phyloP scores from a whole-genome alignment of 2,888 invertebrate genomes.

The Lagria hirta region DNA sequence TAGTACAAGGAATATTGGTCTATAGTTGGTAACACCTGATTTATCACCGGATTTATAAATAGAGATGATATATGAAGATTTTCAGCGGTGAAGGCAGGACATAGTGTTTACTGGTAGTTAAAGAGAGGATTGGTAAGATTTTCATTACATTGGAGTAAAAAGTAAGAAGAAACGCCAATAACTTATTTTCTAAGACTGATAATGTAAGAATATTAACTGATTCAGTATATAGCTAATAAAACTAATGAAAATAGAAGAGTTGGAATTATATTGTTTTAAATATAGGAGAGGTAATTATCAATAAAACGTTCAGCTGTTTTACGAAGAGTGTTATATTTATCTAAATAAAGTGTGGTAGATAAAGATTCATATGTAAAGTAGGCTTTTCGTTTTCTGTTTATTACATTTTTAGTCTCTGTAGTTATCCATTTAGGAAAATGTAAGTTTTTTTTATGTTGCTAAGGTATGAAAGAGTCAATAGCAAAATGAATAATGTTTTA shows the following conservation, averaged over 20 bases:
- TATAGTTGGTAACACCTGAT: too few relatives aligned
- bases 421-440: neutral
- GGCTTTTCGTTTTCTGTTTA: neutral
- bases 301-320: neutral
- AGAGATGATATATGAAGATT: too few relatives aligned
- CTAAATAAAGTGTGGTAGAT: neutral
- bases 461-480: neutral
- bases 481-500: neutral
- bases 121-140: neutral
- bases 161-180: neutral
- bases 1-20: neutral
- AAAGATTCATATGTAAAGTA: neutral
- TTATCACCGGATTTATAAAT: too few relatives aligned
- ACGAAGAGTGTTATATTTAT: neutral
- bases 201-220: neutral
- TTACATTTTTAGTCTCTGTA: neutral
- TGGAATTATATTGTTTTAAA: neutral
- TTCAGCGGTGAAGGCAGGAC: neutral
- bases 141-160: neutral
- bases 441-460: neutral
- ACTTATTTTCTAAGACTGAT: neutral
- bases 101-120: too few relatives aligned
- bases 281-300: neutral
- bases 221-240: neutral
- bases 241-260: neutral